These are phyloP conservation scores for Phortica magna DNA, from an alignment of 2,888 invertebrate species.

Conservation along the genomic window DNA sequence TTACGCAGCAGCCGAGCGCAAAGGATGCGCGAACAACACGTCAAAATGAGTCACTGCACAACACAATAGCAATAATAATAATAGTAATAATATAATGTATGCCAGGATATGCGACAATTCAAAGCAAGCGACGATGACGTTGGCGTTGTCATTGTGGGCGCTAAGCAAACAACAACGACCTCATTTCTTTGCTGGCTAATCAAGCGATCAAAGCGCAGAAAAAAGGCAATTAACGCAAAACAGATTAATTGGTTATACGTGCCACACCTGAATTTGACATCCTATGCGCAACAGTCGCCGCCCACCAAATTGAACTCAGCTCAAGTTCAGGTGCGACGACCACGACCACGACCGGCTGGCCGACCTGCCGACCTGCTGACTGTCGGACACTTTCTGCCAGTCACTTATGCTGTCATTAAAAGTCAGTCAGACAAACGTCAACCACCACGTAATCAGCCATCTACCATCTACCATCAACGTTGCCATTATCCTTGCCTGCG, in stretches of 20 bases:
- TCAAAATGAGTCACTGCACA: conserved; percentile 39
- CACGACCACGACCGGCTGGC: no score
- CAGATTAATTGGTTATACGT: conserved; percentile 64
- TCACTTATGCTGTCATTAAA: background rate
- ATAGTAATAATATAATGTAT: no score
- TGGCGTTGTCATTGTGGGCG: no score
- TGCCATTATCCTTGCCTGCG: background rate
- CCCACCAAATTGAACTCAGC: background rate
- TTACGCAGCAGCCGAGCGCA: conserved; percentile 54
- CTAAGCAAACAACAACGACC: conserved; percentile 10
- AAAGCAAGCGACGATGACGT: no score
- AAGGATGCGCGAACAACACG: conserved; percentile 37
- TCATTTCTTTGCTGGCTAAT: conserved; percentile 30
- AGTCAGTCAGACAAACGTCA: background rate
- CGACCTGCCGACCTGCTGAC: background rate
- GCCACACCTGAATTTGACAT: conserved; percentile 3
- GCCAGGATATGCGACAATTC: no score
- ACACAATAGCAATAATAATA: conserved; percentile 33
- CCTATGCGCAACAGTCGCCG: conserved; percentile 53
- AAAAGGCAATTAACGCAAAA: conserved; percentile 47
- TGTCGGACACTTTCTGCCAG: background rate
- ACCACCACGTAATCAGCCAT: background rate
- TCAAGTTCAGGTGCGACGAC: conserved; percentile 62
- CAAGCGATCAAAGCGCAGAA: conserved; percentile 40
- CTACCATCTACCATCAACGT: background rate